Conservation (phyloP, 2,797 vertebrate genomes). For the Spheniscus humboldti region DNA sequence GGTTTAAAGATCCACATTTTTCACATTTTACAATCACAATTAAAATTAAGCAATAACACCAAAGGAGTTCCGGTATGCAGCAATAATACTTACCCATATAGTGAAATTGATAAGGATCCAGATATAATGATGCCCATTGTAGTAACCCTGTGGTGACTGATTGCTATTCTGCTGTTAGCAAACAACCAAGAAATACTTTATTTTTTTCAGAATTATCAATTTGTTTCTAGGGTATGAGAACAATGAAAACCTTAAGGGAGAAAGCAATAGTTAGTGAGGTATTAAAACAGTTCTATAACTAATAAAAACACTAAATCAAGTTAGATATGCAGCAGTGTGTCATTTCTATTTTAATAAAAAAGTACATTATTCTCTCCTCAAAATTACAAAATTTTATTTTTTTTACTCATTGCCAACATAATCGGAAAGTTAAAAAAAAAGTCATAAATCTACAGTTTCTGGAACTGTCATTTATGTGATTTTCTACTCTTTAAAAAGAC, state of each 20-base stretch:
- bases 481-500: constrained; percentile 73
- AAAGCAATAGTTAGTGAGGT: constrained; percentile 92
- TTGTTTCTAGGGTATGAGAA: constrained; percentile 90
- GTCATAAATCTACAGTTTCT: constrained; percentile 80
- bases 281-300: constrained; percentile 96
- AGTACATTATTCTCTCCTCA: constrained; percentile 84
- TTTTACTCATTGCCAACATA: constrained; percentile 80
- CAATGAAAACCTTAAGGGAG: constrained; percentile 89
- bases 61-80: constrained; percentile 84
- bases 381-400: constrained; percentile 85
- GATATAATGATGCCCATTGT: constrained; percentile 83
- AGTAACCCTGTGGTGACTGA: constrained; percentile 91
- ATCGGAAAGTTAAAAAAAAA: constrained; percentile 80
- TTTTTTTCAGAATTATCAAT: constrained; percentile 96
- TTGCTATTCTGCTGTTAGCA: constrained; percentile 87
- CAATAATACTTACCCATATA: constrained; percentile 83
- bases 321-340: constrained; percentile 88
- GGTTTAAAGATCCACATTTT: constrained; percentile 86
- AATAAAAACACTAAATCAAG: constrained; percentile 97
- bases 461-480: constrained; percentile 78
- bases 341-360: constrained; percentile 89
- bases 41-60: constrained; percentile 89
- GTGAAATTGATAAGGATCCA: constrained; percentile 89
- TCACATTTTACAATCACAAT: constrained; percentile 88
- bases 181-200: constrained; percentile 92